Percentiles rank a stretch among this genome's conserved stretches.
phyloP scores from a whole-genome alignment of 1,140 invertebrate genomes.

The Rhyacophila brunnea region DNA sequence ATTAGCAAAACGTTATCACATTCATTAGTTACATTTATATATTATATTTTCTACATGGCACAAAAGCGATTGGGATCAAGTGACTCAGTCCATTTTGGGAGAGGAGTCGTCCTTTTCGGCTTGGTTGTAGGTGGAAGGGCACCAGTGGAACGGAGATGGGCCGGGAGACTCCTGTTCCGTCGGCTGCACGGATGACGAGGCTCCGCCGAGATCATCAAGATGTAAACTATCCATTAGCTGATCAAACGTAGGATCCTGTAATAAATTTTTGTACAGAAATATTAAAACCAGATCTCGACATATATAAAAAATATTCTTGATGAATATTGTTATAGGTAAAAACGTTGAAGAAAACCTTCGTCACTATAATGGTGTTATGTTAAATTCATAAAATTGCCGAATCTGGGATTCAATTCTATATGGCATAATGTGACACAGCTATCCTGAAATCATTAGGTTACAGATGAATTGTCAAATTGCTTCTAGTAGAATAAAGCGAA shows the following conservation, averaged over 20 bases:
- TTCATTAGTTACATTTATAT: no score
- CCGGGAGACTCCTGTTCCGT: background rate
- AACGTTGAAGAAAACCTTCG: no score
- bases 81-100: constrained; percentile 26
- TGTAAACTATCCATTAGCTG: constrained; percentile 25
- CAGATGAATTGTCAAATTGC: no score
- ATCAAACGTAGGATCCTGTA: constrained; percentile 20
- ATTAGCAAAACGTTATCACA: no score
- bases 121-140: constrained; percentile 21
- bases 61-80: background rate
- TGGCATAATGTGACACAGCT: no score
- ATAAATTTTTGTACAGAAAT: constrained; percentile 4
- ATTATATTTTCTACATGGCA: constrained; percentile 1
- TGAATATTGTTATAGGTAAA: no score
- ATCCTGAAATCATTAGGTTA: no score
- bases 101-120: constrained; percentile 31
- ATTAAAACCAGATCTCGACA: constrained; percentile 1
- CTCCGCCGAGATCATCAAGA: constrained; percentile 5
- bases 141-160: constrained; percentile 7
- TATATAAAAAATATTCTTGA: no score
- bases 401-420: no score
- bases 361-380: no score
- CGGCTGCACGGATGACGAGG: background rate
- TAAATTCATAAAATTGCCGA: no score
- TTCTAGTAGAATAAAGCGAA: no score